These are phyloP conservation scores for Conus ventricosus DNA, from an alignment of 1,140 invertebrate genomes.

Conservation along the genomic window DNA sequence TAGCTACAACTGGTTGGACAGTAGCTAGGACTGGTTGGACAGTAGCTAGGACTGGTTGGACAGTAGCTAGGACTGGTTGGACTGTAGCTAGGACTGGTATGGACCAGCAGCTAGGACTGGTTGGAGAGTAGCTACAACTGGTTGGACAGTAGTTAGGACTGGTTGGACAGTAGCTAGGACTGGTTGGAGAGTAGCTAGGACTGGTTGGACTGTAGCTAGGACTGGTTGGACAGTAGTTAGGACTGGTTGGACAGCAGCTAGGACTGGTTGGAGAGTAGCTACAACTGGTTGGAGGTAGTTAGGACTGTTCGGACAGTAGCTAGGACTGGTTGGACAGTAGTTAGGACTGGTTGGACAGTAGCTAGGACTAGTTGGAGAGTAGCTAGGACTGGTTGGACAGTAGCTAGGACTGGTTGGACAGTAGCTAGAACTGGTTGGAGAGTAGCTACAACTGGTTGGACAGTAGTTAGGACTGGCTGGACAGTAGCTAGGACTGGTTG, in stretches of 20 bases:
- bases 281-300: too few species aligned
- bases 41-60: too few species aligned
- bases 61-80: constrained; percentile 80
- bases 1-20: constrained; percentile 17
- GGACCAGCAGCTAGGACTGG: constrained; percentile 84
- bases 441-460: constrained; percentile 77
- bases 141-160: constrained; percentile 77
- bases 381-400: constrained; percentile 79
- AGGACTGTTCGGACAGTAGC: too few species aligned
- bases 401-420: constrained; percentile 84
- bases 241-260: too few species aligned
- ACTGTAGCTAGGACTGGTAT: constrained; percentile 42
- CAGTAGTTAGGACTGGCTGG: constrained; percentile 82
- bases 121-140: constrained; percentile 75
- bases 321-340: constrained; percentile 76
- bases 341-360: constrained; percentile 82
- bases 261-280: too few species aligned
- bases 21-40: constrained; percentile 58
- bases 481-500: constrained; percentile 82
- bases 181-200: too few species aligned
- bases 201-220: too few species aligned
- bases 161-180: too few species aligned
- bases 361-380: constrained; percentile 80
- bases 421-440: constrained; percentile 82
- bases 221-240: too few species aligned